These are phyloP conservation scores for Aphidius ervi DNA, from an alignment of 1,140 invertebrate species.

Conservation along the genomic window DNA sequence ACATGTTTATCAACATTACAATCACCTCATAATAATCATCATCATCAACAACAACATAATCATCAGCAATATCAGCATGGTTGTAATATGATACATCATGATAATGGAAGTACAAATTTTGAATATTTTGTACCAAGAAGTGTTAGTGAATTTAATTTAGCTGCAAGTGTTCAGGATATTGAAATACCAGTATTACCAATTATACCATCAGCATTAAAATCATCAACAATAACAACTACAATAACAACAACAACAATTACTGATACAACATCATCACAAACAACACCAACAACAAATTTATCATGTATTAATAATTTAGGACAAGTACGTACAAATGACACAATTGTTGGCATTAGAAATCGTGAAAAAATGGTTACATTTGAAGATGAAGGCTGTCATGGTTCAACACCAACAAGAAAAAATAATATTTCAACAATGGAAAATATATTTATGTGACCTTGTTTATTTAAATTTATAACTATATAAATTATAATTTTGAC, in stretches of 20 bases:
- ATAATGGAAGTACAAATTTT: constrained; percentile 57
- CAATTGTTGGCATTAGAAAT: constrained; percentile 45
- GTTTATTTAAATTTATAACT: neutral
- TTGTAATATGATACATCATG: constrained; percentile 14
- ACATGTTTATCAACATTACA: constrained; percentile 18
- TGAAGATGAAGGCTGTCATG: constrained; percentile 61
- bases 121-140: constrained; percentile 80
- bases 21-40: constrained; percentile 20
- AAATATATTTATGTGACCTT: constrained; percentile 64
- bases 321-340: constrained; percentile 35
- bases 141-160: constrained; percentile 75
- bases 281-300: constrained; percentile 28
- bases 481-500: too few relatives aligned
- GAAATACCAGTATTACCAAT: constrained; percentile 51
- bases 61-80: constrained; percentile 47
- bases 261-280: constrained; percentile 28
- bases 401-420: constrained; percentile 48
- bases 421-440: constrained; percentile 40
- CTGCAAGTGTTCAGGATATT: constrained; percentile 53
- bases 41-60: constrained; percentile 28
- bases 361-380: constrained; percentile 79
- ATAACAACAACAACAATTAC: neutral
- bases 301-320: constrained; percentile 8
- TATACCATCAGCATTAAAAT: constrained; percentile 23
- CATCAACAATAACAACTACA: constrained; percentile 24